These are phyloP conservation scores for Pardosa pseudoannulata DNA, from an alignment of 2,888 invertebrate species.

Conservation along the genomic window DNA sequence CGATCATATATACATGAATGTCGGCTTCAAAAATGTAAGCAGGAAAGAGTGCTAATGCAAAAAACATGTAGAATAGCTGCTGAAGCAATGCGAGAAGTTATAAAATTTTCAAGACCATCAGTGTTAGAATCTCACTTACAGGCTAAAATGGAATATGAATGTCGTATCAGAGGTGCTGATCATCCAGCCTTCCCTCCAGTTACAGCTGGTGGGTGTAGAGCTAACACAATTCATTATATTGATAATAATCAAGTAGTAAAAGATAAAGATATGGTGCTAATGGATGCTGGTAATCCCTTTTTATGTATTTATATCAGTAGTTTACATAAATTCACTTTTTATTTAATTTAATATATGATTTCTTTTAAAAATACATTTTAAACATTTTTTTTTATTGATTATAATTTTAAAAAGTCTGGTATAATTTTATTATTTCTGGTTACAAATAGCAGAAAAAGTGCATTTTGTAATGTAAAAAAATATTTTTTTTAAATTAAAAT, in stretches of 20 bases:
- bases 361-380: no score
- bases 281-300: constrained; percentile 88
- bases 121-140: constrained; percentile 88
- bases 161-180: constrained; percentile 89
- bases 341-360: no score
- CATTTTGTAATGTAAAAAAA: no score
- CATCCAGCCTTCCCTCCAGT: constrained; percentile 97
- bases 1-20: constrained; percentile 81
- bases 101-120: constrained; percentile 82
- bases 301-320: no score
- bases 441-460: no score
- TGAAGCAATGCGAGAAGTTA: constrained; percentile 87
- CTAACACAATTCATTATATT: constrained; percentile 96
- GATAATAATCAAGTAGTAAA: constrained; percentile 89
- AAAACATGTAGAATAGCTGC: constrained; percentile 89
- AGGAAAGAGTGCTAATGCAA: constrained; percentile 89
- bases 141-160: constrained; percentile 90
- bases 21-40: constrained; percentile 88
- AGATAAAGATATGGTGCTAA: constrained; percentile 88
- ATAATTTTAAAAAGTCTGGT: no score
- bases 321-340: no score
- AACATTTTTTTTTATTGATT: no score
- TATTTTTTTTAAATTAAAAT: no score
- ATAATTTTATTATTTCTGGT: no score
- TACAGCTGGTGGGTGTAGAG: constrained; percentile 92